A percentile compares a stretch with the other conserved stretches of the same genome.
Evolutionary conservation across 2,797 vertebrate genomes (phyloP).

Genomic region (Micromesistius poutassou): DNA sequence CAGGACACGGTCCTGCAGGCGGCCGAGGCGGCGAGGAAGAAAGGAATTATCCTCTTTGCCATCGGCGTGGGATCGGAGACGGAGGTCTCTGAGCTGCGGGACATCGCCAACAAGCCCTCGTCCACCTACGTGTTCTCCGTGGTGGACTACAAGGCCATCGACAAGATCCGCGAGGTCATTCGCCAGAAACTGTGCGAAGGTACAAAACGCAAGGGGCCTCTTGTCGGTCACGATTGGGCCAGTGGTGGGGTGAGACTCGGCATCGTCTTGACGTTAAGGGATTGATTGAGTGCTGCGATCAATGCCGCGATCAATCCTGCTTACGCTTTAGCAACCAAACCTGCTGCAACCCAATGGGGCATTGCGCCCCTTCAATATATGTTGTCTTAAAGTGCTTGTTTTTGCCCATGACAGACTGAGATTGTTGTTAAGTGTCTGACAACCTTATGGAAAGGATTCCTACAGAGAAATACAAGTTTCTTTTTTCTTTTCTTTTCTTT

Average conservation of each 20-base stretch:
- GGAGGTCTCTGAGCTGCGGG: conserved; percentile 83
- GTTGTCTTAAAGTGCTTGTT: too few relatives aligned
- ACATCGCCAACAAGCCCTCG: conserved; percentile 93
- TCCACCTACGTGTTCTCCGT: conserved; percentile 95
- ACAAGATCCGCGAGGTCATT: conserved; percentile 94
- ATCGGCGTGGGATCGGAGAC: conserved; percentile 92
- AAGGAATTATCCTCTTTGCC: conserved; percentile 90
- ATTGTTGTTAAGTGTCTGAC: too few relatives aligned
- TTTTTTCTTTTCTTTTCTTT: too few relatives aligned
- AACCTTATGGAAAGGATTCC: too few relatives aligned
- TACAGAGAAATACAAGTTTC: too few relatives aligned
- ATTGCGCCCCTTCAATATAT: too few relatives aligned
- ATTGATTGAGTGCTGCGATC: too few relatives aligned
- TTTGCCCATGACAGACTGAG: too few relatives aligned
- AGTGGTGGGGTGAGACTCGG: neutral
- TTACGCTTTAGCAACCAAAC: too few relatives aligned
- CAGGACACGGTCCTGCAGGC: conserved; percentile 90
- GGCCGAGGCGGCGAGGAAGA: conserved; percentile 89
- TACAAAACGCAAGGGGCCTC: conserved; percentile 50
- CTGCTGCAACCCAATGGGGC: too few relatives aligned
- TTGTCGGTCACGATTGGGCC: neutral
- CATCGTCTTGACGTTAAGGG: too few relatives aligned
- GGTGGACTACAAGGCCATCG: conserved; percentile 93
- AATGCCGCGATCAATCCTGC: too few relatives aligned
- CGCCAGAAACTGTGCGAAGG: conserved; percentile 98